phyloP scores from a whole-genome alignment of 2,113 vertebrate genomes.

The Embiotoca jacksoni region DNA sequence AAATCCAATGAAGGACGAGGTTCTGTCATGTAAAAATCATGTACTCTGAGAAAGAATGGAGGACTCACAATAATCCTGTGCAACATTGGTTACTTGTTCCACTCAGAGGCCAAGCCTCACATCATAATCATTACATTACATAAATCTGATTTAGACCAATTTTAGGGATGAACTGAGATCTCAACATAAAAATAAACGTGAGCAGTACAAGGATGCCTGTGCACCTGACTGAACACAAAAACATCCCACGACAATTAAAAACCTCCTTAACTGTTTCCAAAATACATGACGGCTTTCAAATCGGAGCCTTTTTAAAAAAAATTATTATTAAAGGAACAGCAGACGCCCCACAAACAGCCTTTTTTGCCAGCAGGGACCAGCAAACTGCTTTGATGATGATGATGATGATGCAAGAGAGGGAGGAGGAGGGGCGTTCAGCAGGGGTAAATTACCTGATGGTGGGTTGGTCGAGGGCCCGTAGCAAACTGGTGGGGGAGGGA shows the following conservation, averaged over 20 bases:
- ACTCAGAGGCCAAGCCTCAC: neutral
- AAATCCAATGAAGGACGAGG: too few species aligned
- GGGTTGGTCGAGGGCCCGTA: slow-evolving; percentile 97
- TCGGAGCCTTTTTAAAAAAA: neutral
- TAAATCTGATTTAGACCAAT: slow-evolving; percentile 2
- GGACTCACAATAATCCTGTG: neutral
- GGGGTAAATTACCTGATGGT: slow-evolving; percentile 96
- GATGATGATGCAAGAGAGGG: slow-evolving; percentile 52
- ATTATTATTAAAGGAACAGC: slow-evolving; percentile 32
- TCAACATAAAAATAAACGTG: slow-evolving; percentile 33
- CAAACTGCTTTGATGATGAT: slow-evolving; percentile 65
- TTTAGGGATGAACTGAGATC: slow-evolving; percentile 1
- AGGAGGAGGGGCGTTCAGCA: slow-evolving; percentile 72
- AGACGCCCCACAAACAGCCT: slow-evolving; percentile 32
- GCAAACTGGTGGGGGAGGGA: slow-evolving; percentile 93
- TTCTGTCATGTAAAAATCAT: too few species aligned
- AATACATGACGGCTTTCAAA: slow-evolving; percentile 39
- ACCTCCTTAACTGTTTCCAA: slow-evolving; percentile 38
- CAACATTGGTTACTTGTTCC: neutral
- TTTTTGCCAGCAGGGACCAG: slow-evolving; percentile 48
- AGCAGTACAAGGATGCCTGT: slow-evolving; percentile 9
- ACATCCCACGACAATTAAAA: slow-evolving; percentile 39
- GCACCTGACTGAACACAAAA: slow-evolving; percentile 22
- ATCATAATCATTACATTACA: neutral
- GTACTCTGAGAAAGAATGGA: too few species aligned